A percentile compares a stretch with the other conserved stretches of the same genome.
Evolutionary conservation across 2,113 vertebrate genomes (phyloP).

Genomic region (Blennius ocellaris): DNA sequence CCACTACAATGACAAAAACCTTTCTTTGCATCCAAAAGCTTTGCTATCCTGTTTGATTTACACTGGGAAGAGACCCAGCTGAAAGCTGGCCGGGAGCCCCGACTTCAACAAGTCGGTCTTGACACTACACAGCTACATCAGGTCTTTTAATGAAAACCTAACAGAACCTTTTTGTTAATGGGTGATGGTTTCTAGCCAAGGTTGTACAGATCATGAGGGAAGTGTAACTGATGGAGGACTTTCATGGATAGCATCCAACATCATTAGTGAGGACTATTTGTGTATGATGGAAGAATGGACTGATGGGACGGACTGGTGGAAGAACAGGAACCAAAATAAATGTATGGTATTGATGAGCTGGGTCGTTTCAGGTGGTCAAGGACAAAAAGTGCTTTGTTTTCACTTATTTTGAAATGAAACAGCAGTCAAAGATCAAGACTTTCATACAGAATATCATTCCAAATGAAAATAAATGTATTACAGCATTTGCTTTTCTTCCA

Average conservation of each 20-base stretch:
- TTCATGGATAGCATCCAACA: conserved; percentile 34
- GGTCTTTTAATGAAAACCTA: conserved; percentile 34
- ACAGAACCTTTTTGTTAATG: conserved; percentile 28
- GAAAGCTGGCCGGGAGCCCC: conserved; percentile 17
- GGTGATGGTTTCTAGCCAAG: conserved; percentile 28
- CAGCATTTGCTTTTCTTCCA: not conserved
- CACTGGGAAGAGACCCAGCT: not conserved
- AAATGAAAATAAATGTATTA: not conserved
- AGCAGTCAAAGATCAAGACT: not conserved
- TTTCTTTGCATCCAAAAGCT: not conserved
- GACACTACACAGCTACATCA: conserved; percentile 30
- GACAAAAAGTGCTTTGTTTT: conserved; percentile 5
- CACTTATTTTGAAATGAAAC: not conserved
- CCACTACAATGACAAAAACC: not conserved
- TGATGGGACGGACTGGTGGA: conserved; percentile 7
- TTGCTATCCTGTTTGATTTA: conserved; percentile 1
- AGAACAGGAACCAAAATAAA: conserved; percentile 22
- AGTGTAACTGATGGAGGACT: conserved; percentile 34
- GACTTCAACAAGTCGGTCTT: conserved; percentile 15
- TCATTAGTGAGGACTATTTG: conserved; percentile 33
- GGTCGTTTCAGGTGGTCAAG: conserved; percentile 10
- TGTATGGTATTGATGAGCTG: conserved; percentile 6
- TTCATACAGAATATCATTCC: not conserved
- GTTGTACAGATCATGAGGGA: conserved; percentile 42
- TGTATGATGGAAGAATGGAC: conserved; percentile 32